A percentile compares a stretch with the other conserved stretches of the same genome.
These are phyloP conservation scores for Vulpes lagopus DNA, from an alignment of 2,113 vertebrate genomes.

Conservation along the genomic window DNA sequence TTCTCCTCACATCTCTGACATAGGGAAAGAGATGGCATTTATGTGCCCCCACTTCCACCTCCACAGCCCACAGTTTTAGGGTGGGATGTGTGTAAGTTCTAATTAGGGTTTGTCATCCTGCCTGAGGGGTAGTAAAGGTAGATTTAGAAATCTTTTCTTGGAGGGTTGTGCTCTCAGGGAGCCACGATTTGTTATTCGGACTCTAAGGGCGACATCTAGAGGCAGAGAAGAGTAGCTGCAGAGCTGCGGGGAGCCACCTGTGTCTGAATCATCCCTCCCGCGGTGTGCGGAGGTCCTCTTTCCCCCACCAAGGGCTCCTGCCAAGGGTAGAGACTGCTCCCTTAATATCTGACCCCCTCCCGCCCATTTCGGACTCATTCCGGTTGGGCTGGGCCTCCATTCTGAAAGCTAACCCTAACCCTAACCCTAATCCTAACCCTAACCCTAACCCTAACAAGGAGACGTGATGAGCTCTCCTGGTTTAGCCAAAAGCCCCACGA, in stretches of 20 bases:
- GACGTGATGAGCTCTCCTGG: background rate
- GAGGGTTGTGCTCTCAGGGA: too few species aligned
- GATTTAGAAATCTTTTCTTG: background rate
- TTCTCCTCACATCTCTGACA: background rate
- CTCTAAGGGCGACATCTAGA: conserved; percentile 75
- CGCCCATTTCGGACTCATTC: background rate
- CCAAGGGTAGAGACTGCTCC: background rate
- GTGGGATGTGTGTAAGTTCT: background rate
- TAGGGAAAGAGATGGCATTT: background rate
- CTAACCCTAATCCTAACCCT: too few species aligned
- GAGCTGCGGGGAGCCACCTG: background rate
- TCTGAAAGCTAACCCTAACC: background rate
- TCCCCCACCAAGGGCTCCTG: background rate
- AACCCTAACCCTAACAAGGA: background rate
- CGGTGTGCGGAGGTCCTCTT: background rate
- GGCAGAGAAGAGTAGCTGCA: background rate
- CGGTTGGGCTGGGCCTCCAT: background rate
- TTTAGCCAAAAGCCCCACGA: background rate
- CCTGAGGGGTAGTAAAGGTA: too few species aligned
- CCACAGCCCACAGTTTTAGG: background rate
- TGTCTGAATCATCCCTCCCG: background rate
- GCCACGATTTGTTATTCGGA: conserved; percentile 48
- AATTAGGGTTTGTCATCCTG: background rate
- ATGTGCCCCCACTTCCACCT: background rate
- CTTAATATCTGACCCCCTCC: background rate